A percentile compares a stretch with the other conserved stretches of the same genome.
Evolutionary conservation across 2,113 vertebrate genomes (phyloP).

Genomic region (Xenus cinereus): DNA sequence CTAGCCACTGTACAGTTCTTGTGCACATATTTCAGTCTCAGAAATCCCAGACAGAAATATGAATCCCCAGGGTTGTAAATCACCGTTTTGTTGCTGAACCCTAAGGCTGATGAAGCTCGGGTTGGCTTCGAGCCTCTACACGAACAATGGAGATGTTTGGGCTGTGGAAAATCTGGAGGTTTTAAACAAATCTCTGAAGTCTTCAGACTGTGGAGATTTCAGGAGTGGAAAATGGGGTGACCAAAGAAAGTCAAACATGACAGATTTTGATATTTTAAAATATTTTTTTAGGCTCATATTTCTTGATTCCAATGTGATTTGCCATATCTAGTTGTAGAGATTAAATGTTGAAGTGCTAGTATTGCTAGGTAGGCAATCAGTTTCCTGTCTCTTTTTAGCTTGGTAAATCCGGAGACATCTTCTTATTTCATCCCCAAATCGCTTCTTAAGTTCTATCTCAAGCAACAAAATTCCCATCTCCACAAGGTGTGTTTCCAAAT

Average conservation of each 20-base stretch:
- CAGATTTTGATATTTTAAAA: not conserved
- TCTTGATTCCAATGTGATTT: not conserved
- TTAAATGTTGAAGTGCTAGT: not conserved
- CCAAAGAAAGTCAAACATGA: not conserved
- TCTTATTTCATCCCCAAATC: not conserved
- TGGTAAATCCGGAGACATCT: not conserved
- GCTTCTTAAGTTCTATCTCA: not conserved
- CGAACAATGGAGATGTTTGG: not conserved
- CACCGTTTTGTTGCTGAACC: not conserved
- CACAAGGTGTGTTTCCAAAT: not conserved
- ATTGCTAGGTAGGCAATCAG: not conserved
- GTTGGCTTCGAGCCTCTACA: not conserved
- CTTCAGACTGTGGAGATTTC: not conserved
- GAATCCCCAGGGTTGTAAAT: not conserved
- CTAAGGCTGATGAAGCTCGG: not conserved
- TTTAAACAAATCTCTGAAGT: not conserved
- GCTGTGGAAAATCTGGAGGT: not conserved
- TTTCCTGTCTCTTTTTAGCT: not conserved
- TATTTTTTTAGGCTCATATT: not conserved
- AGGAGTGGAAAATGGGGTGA: not conserved
- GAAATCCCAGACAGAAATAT: constrained; percentile 27
- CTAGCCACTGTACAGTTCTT: constrained; percentile 1
- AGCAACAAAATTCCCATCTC: not conserved
- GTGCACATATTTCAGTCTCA: not conserved
- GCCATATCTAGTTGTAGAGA: not conserved